Evolutionary conservation across 2,888 invertebrate species (phyloP).

Genomic region (Ochropleura plecta): DNA sequence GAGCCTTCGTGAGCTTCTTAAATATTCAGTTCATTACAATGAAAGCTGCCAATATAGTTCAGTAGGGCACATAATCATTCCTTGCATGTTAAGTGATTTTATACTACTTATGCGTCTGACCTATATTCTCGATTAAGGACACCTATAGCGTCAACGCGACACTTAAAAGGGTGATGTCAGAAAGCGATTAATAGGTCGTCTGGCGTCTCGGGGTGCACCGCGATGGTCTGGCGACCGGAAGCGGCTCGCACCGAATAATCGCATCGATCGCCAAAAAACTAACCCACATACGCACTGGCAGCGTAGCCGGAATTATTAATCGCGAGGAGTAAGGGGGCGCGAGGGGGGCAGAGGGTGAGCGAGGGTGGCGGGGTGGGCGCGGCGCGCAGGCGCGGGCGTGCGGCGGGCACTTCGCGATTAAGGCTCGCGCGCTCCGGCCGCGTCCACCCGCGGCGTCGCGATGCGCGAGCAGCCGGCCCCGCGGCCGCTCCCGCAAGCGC

Average conservation of each 20-base stretch:
- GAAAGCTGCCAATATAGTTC: slow-evolving; percentile 58
- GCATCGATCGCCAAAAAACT: slow-evolving; percentile 91
- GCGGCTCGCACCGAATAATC: slow-evolving; percentile 87
- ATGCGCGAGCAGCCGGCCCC: slow-evolving; percentile 88
- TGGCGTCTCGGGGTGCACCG: slow-evolving; percentile 82
- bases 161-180: slow-evolving; percentile 77
- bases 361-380: slow-evolving; percentile 74
- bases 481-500: slow-evolving; percentile 89
- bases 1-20: slow-evolving; percentile 30
- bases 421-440: slow-evolving; percentile 89
- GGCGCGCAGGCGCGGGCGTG: slow-evolving; percentile 83
- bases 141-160: slow-evolving; percentile 65
- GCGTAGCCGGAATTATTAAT: slow-evolving; percentile 91
- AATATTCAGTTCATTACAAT: slow-evolving; percentile 43
- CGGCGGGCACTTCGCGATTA: slow-evolving; percentile 88
- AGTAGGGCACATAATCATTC: slow-evolving; percentile 58
- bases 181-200: slow-evolving; percentile 85
- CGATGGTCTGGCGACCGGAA: slow-evolving; percentile 80
- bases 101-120: slow-evolving; percentile 59
- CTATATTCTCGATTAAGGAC: slow-evolving; percentile 64
- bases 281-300: slow-evolving; percentile 91
- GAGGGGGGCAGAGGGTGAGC: slow-evolving; percentile 75
- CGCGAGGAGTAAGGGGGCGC: slow-evolving; percentile 86
- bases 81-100: slow-evolving; percentile 65
- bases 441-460: slow-evolving; percentile 84